phyloP scores from a whole-genome alignment of 2,888 invertebrate species.

The Tetanocera ferruginea region DNA sequence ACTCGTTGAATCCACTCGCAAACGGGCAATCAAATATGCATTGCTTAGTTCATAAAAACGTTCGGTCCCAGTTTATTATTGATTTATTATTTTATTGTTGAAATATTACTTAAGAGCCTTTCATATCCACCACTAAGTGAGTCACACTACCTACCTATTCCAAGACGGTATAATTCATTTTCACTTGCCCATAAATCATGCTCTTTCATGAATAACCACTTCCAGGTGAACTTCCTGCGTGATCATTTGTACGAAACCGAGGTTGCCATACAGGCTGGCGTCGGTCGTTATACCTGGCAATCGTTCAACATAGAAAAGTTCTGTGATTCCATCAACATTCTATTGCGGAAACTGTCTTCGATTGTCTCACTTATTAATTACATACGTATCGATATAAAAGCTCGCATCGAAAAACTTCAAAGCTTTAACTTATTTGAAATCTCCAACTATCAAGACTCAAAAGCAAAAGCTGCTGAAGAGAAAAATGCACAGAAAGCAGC shows the following conservation, averaged over 20 bases:
- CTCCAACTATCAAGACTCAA: slow-evolving; percentile 44
- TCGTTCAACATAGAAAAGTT: slow-evolving; percentile 86
- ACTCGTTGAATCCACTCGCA: slow-evolving; percentile 13
- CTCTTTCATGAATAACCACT: slow-evolving; percentile 22
- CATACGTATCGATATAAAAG: slow-evolving; percentile 76
- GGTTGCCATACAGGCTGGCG: slow-evolving; percentile 82
- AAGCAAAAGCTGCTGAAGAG: background rate
- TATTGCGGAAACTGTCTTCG: slow-evolving; percentile 75
- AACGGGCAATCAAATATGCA: slow-evolving; percentile 27
- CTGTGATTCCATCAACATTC: slow-evolving; percentile 73
- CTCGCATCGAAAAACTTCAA: slow-evolving; percentile 73
- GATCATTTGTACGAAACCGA: slow-evolving; percentile 80
- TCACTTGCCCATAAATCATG: too few relatives aligned
- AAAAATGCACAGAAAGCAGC: background rate
- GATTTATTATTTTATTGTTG: slow-evolving; percentile 23
- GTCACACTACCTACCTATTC: background rate
- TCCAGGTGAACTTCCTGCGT: slow-evolving; percentile 77
- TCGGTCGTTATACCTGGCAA: slow-evolving; percentile 88
- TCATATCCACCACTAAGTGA: background rate
- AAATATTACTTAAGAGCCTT: background rate
- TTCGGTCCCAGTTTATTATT: slow-evolving; percentile 16
- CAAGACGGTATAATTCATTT: background rate
- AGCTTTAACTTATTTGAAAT: slow-evolving; percentile 72
- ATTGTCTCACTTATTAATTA: slow-evolving; percentile 79
- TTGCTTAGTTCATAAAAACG: slow-evolving; percentile 21